These are phyloP conservation scores for Plotosus lineatus DNA, from an alignment of 2,113 vertebrate species.

Conservation along the genomic window DNA sequence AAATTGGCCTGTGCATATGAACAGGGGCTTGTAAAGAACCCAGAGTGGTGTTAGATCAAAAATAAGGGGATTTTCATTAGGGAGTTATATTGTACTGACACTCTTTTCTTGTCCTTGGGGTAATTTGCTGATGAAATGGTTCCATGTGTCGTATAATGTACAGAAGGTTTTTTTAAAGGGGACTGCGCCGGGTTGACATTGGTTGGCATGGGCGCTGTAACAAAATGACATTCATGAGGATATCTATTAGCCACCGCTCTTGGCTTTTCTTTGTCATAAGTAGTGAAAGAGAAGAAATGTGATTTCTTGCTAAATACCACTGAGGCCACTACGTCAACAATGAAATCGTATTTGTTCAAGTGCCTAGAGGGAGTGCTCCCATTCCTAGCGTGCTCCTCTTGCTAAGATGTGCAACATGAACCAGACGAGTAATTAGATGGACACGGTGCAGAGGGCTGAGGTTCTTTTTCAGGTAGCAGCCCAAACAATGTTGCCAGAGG, in stretches of 20 bases:
- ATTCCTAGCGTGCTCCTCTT: not conserved
- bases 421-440: slow-evolving; percentile 39
- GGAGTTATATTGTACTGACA: slow-evolving; percentile 13
- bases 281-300: slow-evolving; percentile 22
- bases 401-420: slow-evolving; percentile 19
- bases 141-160: slow-evolving; percentile 22
- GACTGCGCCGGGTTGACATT: not conserved
- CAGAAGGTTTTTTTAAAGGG: not conserved
- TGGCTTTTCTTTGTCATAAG: slow-evolving; percentile 16
- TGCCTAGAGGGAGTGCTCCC: slow-evolving; percentile 26
- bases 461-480: slow-evolving; percentile 49
- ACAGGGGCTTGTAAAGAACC: slow-evolving; percentile 12
- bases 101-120: slow-evolving; percentile 6
- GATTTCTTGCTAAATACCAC: slow-evolving; percentile 34
- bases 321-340: slow-evolving; percentile 31
- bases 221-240: slow-evolving; percentile 32
- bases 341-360: slow-evolving; percentile 43
- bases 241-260: slow-evolving; percentile 23
- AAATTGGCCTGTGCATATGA: not conserved
- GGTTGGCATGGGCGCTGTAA: slow-evolving; percentile 7
- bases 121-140: slow-evolving; percentile 38
- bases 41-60: slow-evolving; percentile 4
- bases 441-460: slow-evolving; percentile 2
- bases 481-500: slow-evolving; percentile 44
- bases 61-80: slow-evolving; percentile 39